Conservation (phyloP, 2,797 vertebrate genomes). For the Sebastiscus tertius region DNA sequence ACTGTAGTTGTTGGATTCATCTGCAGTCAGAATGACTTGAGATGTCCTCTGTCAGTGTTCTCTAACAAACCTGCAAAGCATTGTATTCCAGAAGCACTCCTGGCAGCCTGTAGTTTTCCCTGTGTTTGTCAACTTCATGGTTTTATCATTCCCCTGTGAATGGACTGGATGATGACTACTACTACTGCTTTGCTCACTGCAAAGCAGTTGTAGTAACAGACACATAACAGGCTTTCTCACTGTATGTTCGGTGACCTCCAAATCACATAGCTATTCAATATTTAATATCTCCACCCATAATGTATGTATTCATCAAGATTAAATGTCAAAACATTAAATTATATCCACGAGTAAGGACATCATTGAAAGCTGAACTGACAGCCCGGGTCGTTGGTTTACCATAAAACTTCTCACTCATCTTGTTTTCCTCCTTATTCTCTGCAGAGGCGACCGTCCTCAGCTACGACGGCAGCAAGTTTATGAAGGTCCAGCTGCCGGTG, state of each 20-base stretch:
- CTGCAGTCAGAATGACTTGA: neutral
- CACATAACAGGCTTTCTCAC: neutral
- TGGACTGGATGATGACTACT: neutral
- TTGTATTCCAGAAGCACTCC: neutral
- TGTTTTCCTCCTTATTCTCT: conserved; percentile 9
- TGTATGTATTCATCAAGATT: conserved; percentile 20
- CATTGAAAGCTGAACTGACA: conserved; percentile 30
- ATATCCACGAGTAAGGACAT: conserved; percentile 10
- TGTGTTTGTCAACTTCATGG: conserved; percentile 26
- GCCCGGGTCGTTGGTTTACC: neutral
- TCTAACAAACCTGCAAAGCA: neutral
- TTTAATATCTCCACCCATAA: neutral
- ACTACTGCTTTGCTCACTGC: neutral
- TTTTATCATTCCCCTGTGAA: conserved; percentile 31
- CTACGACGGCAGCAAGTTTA: conserved; percentile 98
- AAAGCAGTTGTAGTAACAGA: conserved; percentile 3
- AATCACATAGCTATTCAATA: neutral
- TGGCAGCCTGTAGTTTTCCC: conserved; percentile 1
- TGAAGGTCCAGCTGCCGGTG: conserved; percentile 97
- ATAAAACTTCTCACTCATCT: conserved; percentile 27
- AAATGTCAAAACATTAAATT: conserved; percentile 32
- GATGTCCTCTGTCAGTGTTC: neutral
- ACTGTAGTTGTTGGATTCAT: neutral
- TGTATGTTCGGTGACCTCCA: conserved; percentile 2
- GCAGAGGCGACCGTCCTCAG: conserved; percentile 96